Percentiles rank a stretch among this genome's conserved stretches.
Evolutionary conservation across 2,888 invertebrate species (phyloP).

Genomic region (Globia sparganii): DNA sequence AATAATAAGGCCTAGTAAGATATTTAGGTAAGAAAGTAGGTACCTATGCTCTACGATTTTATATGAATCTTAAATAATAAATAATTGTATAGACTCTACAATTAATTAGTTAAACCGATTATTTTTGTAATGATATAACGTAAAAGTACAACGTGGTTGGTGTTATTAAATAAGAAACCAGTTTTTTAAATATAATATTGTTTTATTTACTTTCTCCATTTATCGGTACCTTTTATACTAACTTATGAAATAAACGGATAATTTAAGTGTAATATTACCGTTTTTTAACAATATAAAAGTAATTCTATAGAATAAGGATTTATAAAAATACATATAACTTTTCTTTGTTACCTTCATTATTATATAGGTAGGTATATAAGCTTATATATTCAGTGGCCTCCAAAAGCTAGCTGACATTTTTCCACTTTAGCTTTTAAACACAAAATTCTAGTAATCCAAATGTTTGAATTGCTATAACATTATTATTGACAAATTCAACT

Average conservation of each 20-base stretch:
- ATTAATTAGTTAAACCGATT: conserved; percentile 6
- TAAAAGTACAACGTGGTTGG: conserved; percentile 59
- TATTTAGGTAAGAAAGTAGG: conserved; percentile 26
- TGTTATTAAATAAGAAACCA: conserved; percentile 52
- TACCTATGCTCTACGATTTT: conserved; percentile 13
- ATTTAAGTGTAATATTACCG: conserved; percentile 31
- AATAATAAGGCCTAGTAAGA: conserved; percentile 43
- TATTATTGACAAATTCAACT: too few relatives aligned
- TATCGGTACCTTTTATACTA: conserved; percentile 15
- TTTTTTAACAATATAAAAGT: conserved; percentile 9
- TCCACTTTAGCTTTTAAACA: too few relatives aligned
- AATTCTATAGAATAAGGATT: conserved; percentile 13
- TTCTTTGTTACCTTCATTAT: conserved; percentile 5
- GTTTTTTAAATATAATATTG: conserved; percentile 36
- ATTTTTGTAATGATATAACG: conserved; percentile 24
- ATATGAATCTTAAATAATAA: conserved; percentile 22
- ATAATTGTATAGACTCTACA: conserved; percentile 3
- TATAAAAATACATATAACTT: conserved; percentile 45
- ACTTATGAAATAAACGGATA: conserved; percentile 40
- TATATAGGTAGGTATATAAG: background rate
- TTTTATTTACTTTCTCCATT: conserved; percentile 51
- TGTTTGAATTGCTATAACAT: too few relatives aligned
- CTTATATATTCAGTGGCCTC: too few relatives aligned
- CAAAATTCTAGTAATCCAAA: too few relatives aligned
- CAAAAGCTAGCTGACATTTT: too few relatives aligned